Conservation (phyloP, 2,113 vertebrate genomes). For the Menidia beryllina region DNA sequence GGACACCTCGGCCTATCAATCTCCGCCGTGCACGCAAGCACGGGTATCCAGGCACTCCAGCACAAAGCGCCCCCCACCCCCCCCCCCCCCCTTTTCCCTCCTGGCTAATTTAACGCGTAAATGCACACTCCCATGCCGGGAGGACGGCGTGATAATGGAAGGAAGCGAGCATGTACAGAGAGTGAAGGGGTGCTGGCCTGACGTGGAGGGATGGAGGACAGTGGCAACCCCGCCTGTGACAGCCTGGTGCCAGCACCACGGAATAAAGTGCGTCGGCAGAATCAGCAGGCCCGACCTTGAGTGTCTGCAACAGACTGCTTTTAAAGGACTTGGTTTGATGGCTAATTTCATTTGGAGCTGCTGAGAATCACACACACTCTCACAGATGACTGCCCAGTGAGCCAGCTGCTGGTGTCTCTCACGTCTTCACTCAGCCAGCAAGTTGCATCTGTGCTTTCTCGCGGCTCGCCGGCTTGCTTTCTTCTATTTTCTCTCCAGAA, state of each 20-base stretch:
- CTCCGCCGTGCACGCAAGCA: conserved; percentile 48
- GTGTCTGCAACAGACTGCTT: conserved; percentile 59
- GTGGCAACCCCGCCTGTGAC: conserved; percentile 47
- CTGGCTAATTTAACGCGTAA: conserved; percentile 76
- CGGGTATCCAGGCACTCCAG: conserved; percentile 46
- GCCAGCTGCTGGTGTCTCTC: conserved; percentile 60
- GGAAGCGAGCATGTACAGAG: conserved; percentile 29
- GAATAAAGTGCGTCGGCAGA: conserved; percentile 74
- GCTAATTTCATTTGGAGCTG: conserved; percentile 73
- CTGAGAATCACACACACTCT: conserved; percentile 33
- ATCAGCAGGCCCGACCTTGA: conserved; percentile 74
- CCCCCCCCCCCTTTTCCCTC: conserved; percentile 25
- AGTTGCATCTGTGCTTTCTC: conserved; percentile 27
- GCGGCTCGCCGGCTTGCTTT: conserved; percentile 12
- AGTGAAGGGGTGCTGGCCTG: conserved; percentile 34
- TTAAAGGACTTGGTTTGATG: conserved; percentile 64
- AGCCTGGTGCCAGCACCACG: conserved; percentile 42
- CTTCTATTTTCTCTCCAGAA: conserved; percentile 14
- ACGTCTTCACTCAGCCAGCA: conserved; percentile 46
- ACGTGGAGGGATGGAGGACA: conserved; percentile 27
- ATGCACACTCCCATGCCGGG: conserved; percentile 62
- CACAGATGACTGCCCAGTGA: conserved; percentile 56
- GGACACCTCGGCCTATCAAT: conserved; percentile 68
- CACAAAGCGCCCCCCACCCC: conserved; percentile 13
- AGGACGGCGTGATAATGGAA: conserved; percentile 61